These are phyloP conservation scores for Cassiopea xamachana DNA, from an alignment of 30 jellyfish, hydroid and myxozoan genomes.

Conservation along the genomic window DNA sequence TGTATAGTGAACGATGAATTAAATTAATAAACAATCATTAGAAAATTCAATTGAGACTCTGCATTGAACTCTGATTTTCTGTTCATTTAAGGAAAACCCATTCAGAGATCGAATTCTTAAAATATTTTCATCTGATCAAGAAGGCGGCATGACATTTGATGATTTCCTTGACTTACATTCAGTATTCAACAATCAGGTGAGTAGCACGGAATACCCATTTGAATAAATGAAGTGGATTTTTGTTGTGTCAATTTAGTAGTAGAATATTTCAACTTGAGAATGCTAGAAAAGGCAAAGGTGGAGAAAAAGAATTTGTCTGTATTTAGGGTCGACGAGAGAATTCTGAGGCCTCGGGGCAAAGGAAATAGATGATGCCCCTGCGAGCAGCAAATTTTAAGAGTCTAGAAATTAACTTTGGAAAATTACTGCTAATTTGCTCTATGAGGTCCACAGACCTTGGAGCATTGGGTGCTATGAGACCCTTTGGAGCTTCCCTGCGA, in stretches of 20 bases:
- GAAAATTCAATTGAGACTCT: neutral
- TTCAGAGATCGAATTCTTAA: conserved; percentile 44
- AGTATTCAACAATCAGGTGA: conserved; percentile 42
- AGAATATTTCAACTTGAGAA: no score
- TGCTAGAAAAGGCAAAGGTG: no score
- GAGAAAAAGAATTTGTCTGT: no score
- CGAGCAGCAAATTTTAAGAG: no score
- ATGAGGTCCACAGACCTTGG: no score
- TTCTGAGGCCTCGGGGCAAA: no score
- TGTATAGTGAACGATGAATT: neutral
- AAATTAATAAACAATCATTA: neutral
- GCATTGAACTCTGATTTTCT: neutral
- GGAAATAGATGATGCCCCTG: no score
- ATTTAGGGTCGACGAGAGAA: no score
- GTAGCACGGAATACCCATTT: neutral
- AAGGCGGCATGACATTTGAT: conserved; percentile 37
- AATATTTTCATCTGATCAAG: conserved; percentile 27
- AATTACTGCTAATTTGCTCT: no score
- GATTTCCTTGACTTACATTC: conserved; percentile 62
- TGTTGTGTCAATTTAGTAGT: neutral
- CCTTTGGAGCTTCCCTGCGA: no score
- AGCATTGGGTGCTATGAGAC: no score
- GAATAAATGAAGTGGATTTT: neutral
- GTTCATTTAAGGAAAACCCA: conserved; percentile 46
- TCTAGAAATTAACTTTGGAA: no score